These are phyloP conservation scores for Ammodytes dubius DNA, from an alignment of 2,113 vertebrate species.

Conservation along the genomic window DNA sequence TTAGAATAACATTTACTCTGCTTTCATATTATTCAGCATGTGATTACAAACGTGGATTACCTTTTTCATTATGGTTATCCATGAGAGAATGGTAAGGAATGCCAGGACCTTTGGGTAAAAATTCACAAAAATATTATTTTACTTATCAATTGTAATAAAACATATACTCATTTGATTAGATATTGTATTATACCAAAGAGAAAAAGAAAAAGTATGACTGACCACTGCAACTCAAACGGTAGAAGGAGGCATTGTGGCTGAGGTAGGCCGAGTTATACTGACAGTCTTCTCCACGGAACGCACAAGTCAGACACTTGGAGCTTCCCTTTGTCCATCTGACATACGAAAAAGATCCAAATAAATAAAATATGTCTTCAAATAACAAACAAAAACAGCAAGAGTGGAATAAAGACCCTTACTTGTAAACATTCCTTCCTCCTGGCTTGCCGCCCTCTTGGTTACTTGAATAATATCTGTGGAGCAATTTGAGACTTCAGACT, in stretches of 20 bases:
- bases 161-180: neutral
- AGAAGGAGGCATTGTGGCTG: slow-evolving; percentile 89
- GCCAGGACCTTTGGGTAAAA: slow-evolving; percentile 88
- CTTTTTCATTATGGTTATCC: slow-evolving; percentile 51
- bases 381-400: neutral
- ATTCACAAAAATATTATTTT: neutral
- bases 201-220: slow-evolving; percentile 16
- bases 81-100: slow-evolving; percentile 84
- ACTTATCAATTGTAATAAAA: neutral
- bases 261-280: slow-evolving; percentile 91
- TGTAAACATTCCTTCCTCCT: slow-evolving; percentile 94
- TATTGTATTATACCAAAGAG: neutral
- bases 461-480: slow-evolving; percentile 92
- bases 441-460: slow-evolving; percentile 87
- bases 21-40: neutral
- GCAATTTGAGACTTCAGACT: neutral
- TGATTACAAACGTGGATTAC: slow-evolving; percentile 35
- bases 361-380: neutral
- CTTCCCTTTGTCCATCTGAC: slow-evolving; percentile 57
- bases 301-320: slow-evolving; percentile 89
- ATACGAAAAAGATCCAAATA: neutral
- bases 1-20: neutral
- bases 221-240: slow-evolving; percentile 90
- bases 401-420: slow-evolving; percentile 80
- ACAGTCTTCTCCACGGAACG: slow-evolving; percentile 82